Evolutionary conservation across 2,113 vertebrate genomes (phyloP).

Genomic region (Malurus alboscapulatus): DNA sequence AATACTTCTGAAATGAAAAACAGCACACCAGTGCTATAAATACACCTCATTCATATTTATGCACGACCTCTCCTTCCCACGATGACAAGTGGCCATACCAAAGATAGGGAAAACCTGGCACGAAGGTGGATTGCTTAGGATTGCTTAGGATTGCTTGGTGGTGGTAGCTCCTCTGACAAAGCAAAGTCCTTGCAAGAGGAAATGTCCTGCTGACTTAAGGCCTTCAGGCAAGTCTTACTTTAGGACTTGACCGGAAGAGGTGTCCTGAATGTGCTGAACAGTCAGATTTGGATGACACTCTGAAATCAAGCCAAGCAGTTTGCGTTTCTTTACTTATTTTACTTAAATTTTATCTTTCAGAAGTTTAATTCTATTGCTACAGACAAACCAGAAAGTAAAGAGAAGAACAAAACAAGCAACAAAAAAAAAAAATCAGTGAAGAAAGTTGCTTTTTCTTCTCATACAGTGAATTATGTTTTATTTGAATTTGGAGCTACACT

Average conservation of each 20-base stretch:
- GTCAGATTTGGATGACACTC: not conserved
- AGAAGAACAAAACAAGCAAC: not conserved
- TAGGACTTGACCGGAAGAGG: not conserved
- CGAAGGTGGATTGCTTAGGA: not conserved
- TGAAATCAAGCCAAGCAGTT: not conserved
- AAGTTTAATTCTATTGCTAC: not conserved
- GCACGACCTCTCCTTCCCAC: not conserved
- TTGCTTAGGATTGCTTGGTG: not conserved
- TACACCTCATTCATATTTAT: not conserved
- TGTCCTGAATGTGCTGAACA: not conserved
- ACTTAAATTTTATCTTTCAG: not conserved
- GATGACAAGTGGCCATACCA: fast-evolving
- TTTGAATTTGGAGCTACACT: not conserved
- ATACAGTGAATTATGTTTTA: not conserved
- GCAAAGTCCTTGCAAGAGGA: not conserved
- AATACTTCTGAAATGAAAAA: slow-evolving; percentile 71
- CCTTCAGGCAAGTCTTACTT: not conserved
- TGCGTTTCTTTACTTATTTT: not conserved
- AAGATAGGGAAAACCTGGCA: not conserved
- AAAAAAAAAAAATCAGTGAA: not conserved
- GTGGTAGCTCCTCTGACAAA: not conserved
- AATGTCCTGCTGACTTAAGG: not conserved
- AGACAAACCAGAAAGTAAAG: not conserved
- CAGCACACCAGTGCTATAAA: not conserved
- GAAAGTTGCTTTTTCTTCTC: not conserved